Evolutionary conservation across 2,113 vertebrate species (phyloP), one percentile per base, ranked within the genome.

Genomic region (Nannobrachium achirus): DNA sequence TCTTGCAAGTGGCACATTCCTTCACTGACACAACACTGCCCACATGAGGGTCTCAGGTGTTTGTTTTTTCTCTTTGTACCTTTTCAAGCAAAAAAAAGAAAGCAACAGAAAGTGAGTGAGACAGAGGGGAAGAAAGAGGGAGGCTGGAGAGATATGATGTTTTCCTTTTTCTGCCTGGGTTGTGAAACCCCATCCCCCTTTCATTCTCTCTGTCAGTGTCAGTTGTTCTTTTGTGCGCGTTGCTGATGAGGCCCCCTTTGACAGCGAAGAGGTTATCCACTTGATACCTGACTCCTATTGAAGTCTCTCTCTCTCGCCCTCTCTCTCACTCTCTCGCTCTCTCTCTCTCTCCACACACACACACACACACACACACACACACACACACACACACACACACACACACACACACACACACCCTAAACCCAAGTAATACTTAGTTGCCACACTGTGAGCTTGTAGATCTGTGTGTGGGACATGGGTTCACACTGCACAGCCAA

Each of bases 141-240:
- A 33, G 25, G 25, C 25, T 33, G 25, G 6, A 73, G 51, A 73
- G 69, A 71, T 73, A 71, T 71, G 69, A 87, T 87, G 87, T 89
- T 91, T 91, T 89, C 79, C 80, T 89, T 91, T 88, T 82, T 70
- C 82, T 81, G 56, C 48, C 69, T 70, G 11, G 52, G 57, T 89
- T 81, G 80, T 91, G 91, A 93, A 92, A 93, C 84, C 75, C 45
- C 85, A 92, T 91, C 88, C 66, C 75, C 78, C 79, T 84, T 86
- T 87, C 83, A 82, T 84, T 92, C 86, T 56, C 59, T 84, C 74
- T 81, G 72, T 84, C 79, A 78, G 84, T 90, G 89, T 89, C 88
- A 80, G 78, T 68, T 20, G 55, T 44, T 83, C 84, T 86, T 92
- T 91, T 93, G 89, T 92, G 86, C 68, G 40, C 2, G 42, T 49